Conservation (phyloP, 2,113 vertebrate species). For the Mixornis gularis region DNA sequence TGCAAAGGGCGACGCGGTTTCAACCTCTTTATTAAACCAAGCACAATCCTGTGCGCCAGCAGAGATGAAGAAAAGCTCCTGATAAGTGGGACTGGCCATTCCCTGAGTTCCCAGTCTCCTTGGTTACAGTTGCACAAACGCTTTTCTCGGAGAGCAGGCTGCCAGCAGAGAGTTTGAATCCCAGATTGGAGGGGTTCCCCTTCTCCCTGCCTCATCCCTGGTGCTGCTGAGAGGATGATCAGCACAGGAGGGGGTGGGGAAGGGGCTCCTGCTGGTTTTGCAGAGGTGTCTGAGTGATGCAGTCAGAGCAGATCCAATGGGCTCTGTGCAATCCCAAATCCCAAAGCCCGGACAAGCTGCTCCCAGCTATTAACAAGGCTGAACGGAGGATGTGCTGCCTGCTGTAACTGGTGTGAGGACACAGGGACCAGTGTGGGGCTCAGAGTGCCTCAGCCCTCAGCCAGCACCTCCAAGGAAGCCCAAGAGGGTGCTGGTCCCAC, state of each 20-base stretch:
- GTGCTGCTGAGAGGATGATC: not conserved
- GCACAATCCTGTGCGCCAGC: not conserved
- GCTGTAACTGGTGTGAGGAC: not conserved
- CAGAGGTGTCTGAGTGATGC: not conserved
- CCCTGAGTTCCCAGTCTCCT: not conserved
- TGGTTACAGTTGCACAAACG: not conserved
- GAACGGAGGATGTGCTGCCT: not conserved
- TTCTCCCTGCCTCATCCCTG: rapidly evolving
- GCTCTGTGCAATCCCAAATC: not conserved
- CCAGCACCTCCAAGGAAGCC: not conserved
- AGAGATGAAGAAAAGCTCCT: not conserved
- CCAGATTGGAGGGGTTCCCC: not conserved
- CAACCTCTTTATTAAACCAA: not conserved
- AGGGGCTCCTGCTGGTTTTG: rapidly evolving
- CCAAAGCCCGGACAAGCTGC: not conserved
- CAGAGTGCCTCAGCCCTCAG: not conserved
- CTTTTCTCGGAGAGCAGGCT: not conserved
- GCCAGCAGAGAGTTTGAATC: not conserved
- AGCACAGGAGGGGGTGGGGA: not conserved
- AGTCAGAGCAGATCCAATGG: rapidly evolving
- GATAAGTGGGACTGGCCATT: not conserved
- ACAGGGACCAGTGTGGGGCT: rapidly evolving
- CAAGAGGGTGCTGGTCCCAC: not conserved
- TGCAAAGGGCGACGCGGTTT: not conserved
- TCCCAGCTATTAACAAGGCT: not conserved